A percentile compares a stretch with the other conserved stretches of the same genome.
Evolutionary conservation across 1,140 invertebrate species (phyloP).

Genomic region (Limonius californicus): DNA sequence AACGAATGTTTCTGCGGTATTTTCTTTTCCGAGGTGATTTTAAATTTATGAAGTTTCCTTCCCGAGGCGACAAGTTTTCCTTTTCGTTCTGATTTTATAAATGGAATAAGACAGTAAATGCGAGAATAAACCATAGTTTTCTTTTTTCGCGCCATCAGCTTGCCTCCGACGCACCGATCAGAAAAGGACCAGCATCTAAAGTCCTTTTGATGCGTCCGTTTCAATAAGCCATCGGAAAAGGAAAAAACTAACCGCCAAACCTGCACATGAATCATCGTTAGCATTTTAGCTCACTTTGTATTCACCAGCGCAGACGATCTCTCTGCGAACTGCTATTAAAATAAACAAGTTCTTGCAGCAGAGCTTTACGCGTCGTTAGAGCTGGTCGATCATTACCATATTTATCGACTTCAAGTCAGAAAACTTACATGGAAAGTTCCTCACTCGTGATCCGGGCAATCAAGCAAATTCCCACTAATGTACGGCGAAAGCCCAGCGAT

Average conservation of each 20-base stretch:
- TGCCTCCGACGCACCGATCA: too few species aligned
- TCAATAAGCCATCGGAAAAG: too few species aligned
- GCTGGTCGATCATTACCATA: slow-evolving; percentile 36
- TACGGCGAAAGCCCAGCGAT: slow-evolving; percentile 29
- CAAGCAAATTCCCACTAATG: slow-evolving; percentile 38
- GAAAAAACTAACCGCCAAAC: too few species aligned
- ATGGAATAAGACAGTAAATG: too few species aligned
- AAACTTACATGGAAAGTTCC: slow-evolving; percentile 30
- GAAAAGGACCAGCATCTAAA: too few species aligned
- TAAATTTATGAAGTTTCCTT: slow-evolving; percentile 22
- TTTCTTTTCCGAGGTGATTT: slow-evolving; percentile 18
- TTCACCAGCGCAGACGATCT: slow-evolving; percentile 10
- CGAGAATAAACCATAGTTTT: too few species aligned
- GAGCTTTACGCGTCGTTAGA: slow-evolving; percentile 14
- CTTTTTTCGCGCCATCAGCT: too few species aligned
- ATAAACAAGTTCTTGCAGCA: slow-evolving; percentile 9
- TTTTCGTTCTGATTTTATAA: too few species aligned
- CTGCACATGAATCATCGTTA: slow-evolving; percentile 1
- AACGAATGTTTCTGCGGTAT: too few species aligned
- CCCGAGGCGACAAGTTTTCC: background rate
- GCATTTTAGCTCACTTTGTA: slow-evolving; percentile 8
- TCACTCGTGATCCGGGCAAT: slow-evolving; percentile 33
- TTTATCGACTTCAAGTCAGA: slow-evolving; percentile 34
- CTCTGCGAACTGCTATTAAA: slow-evolving; percentile 20
- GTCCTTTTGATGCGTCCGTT: too few species aligned